Base-by-base conservation (phyloP, 2,113 vertebrate species). In the Hypocryptadius cinnamomeus region DNA sequence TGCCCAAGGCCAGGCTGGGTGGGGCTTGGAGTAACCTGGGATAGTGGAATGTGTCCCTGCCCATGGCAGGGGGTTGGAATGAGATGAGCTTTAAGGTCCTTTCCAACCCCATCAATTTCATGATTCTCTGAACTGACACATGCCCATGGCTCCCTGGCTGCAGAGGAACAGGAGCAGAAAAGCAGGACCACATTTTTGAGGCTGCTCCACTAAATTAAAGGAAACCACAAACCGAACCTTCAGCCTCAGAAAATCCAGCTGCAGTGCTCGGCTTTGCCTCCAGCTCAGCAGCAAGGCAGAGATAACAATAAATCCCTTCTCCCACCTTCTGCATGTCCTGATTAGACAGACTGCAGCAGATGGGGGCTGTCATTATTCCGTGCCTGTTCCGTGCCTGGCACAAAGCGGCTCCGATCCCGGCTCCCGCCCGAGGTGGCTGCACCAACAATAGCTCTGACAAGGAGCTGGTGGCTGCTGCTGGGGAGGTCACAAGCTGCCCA, bases 301-400 rank as follows among this genome's bases (percentile, higher is more conserved):
- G 87, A 85, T 92, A 88, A 94, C 87, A 92, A 71, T 48, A 91
- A 91, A 90, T 90, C 96, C 91, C 60, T 92, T 94, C 95, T 95
- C 89, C 73, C 63, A 72, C 73, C 81, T 86, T 76, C 87, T 89
- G 93, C 82, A 2, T 19, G 89, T 39, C 89, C 74, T 89, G 93
- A 70, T 95, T 60, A 92, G 71, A 21, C 13, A 42, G 82, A 7
- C 64, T 37, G 54, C 2, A 50, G 50, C 4, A 47, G 68, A 65
- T 28, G 2, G 84, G 90, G 66, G 78, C 81, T 91, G 91, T 73
- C 87, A 53, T 64, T 70, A 9, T 10, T 72, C 14, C 3, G 6
- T 37, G 85, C 72, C n/a, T 59, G 64, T 37, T 83, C 66, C 9
- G 51, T 20, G 86, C 87, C 91, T 65, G 82, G 89, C 85, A 92